Evolutionary conservation across 2,888 invertebrate species (phyloP).

Genomic region (Cordylochernes scorpioides): DNA sequence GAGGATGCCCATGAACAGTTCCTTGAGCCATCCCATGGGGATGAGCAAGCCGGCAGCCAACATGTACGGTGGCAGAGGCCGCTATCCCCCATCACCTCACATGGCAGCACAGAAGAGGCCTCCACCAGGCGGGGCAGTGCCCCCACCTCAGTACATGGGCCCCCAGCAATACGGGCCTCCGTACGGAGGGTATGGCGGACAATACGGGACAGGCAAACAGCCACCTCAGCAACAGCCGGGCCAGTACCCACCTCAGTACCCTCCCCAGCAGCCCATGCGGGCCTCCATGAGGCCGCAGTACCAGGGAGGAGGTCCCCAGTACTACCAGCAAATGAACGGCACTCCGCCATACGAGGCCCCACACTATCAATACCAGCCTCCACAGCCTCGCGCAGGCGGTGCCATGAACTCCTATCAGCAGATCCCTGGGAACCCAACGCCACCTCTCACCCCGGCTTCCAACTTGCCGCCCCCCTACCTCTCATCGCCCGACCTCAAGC

Average conservation of each 20-base stretch:
- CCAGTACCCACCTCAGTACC: conserved; percentile 9
- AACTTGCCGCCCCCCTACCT: conserved; percentile 75
- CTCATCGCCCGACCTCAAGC: conserved; percentile 66
- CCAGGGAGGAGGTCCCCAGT: conserved; percentile 10
- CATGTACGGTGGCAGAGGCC: too few species aligned
- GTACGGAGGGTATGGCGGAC: conserved; percentile 17
- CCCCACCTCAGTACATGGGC: too few species aligned
- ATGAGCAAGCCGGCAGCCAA: too few species aligned
- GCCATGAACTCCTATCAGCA: conserved; percentile 77
- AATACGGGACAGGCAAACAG: conserved; percentile 8
- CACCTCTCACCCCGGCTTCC: conserved; percentile 68
- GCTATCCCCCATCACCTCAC: too few species aligned
- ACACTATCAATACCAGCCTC: background rate
- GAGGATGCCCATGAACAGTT: too few species aligned
- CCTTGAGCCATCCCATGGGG: too few species aligned
- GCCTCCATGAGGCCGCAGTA: conserved; percentile 13
- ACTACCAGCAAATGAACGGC: conserved; percentile 14
- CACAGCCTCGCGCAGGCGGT: conserved; percentile 23
- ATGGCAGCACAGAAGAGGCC: too few species aligned
- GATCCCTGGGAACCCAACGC: conserved; percentile 82
- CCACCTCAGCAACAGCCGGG: too few species aligned
- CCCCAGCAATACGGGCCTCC: too few species aligned
- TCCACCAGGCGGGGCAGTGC: too few species aligned
- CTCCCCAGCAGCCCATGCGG: conserved; percentile 14
- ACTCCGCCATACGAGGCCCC: conserved; percentile 4